Conservation (phyloP, 1,140 invertebrate genomes). For the Euwallacea fornicatus region DNA sequence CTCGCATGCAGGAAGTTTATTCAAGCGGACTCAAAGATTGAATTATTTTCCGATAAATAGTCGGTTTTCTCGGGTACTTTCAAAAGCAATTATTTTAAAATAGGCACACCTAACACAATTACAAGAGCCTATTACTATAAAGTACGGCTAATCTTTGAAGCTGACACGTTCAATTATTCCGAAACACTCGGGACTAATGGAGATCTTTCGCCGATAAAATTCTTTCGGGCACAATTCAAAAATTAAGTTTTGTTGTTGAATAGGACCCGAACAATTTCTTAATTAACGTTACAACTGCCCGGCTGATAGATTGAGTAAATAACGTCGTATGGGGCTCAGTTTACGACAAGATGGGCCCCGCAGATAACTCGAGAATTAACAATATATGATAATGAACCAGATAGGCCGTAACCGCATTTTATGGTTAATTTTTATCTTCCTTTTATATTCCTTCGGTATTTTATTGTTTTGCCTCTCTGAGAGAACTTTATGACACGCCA, state of each 20-base stretch:
- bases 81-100: constrained; percentile 31
- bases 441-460: background rate
- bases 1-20: too few species aligned
- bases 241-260: constrained; percentile 28
- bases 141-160: constrained; percentile 29
- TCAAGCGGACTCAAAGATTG: background rate
- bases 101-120: constrained; percentile 34
- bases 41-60: constrained; percentile 9
- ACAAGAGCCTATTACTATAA: constrained; percentile 32
- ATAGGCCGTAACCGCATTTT: constrained; percentile 5
- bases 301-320: constrained; percentile 26
- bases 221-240: constrained; percentile 24
- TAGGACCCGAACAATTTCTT: constrained; percentile 22
- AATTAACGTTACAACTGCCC: constrained; percentile 24
- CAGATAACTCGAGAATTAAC: constrained; percentile 17
- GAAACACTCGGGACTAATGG: constrained; percentile 27
- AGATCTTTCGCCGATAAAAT: constrained; percentile 30
- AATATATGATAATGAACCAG: constrained; percentile 23
- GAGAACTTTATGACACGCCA: background rate
- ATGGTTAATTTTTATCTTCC: constrained; percentile 2
- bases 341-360: constrained; percentile 23
- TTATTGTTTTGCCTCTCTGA: background rate
- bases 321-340: constrained; percentile 19
- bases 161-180: constrained; percentile 35
- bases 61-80: constrained; percentile 19